These are phyloP conservation scores for Apoderus coryli DNA, from an alignment of 2,888 invertebrate genomes.

Conservation along the genomic window DNA sequence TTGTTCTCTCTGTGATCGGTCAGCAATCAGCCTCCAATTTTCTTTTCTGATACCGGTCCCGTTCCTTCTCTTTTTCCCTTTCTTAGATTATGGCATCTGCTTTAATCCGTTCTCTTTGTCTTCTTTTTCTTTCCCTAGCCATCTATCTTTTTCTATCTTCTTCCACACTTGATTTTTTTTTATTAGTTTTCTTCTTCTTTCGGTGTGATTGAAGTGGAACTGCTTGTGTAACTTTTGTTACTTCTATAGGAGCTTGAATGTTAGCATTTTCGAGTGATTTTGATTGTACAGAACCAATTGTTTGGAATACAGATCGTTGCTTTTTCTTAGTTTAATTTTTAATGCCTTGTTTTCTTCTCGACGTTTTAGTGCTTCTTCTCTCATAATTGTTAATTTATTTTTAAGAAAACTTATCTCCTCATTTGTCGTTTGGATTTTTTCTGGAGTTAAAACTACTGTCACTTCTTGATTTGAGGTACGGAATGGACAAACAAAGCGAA, in stretches of 20 bases:
- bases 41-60: slow-evolving; percentile 1
- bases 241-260: neutral
- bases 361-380: slow-evolving; percentile 3
- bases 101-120: neutral
- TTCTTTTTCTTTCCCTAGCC: slow-evolving; percentile 1
- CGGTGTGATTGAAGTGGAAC: neutral
- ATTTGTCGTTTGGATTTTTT: too few species aligned
- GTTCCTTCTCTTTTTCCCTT: slow-evolving; percentile 3
- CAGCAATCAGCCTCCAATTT: slow-evolving; percentile 1
- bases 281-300: slow-evolving; percentile 2
- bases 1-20: neutral
- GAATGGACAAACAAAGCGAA: neutral
- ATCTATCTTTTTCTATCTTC: neutral
- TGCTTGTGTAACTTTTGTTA: neutral
- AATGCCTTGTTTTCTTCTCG: slow-evolving; percentile 1
- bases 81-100: neutral
- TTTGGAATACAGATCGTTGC: neutral
- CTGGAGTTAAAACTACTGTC: neutral
- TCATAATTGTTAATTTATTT: slow-evolving; percentile 1
- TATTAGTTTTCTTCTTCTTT: slow-evolving; percentile 1
- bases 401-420: neutral
- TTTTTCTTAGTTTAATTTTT: slow-evolving; percentile 2
- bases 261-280: slow-evolving; percentile 1
- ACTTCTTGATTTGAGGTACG: slow-evolving; percentile 1
- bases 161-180: slow-evolving; percentile 1